A percentile compares a stretch with the other conserved stretches of the same genome.
These are phyloP conservation scores for Notamacropus eugenii DNA, from an alignment of 2,797 vertebrate genomes.

Conservation along the genomic window DNA sequence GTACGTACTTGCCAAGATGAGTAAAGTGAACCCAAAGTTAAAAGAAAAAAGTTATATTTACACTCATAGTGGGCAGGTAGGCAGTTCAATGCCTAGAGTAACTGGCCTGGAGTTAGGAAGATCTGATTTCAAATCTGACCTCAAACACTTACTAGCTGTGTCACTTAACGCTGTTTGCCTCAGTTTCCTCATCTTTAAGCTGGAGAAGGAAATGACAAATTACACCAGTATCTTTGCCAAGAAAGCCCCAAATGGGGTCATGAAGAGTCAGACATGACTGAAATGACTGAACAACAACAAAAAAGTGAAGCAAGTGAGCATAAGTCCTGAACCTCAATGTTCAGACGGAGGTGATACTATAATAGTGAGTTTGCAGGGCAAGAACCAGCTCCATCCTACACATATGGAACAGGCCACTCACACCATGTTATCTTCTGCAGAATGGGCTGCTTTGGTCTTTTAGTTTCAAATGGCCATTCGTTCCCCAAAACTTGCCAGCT, in stretches of 20 bases:
- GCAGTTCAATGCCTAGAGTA: not conserved
- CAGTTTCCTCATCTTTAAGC: not conserved
- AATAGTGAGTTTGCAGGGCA: not conserved
- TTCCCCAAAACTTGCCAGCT: not conserved
- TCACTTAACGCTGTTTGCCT: not conserved
- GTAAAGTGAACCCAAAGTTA: not conserved
- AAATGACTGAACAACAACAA: not conserved
- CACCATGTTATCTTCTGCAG: not conserved
- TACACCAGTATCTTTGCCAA: not conserved
- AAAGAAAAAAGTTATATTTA: not conserved
- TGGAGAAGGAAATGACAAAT: not conserved
- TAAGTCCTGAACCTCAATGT: not conserved
- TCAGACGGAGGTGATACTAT: not conserved
- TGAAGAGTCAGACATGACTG: not conserved
- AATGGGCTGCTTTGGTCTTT: not conserved
- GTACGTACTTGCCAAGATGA: not conserved
- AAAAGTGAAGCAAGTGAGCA: not conserved
- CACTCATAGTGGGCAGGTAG: not conserved
- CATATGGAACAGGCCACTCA: not conserved
- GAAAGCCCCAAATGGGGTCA: not conserved
- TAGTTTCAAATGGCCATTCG: not conserved
- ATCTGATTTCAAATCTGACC: not conserved
- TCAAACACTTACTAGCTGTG: not conserved
- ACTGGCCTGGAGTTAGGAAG: not conserved
- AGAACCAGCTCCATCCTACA: not conserved